phyloP scores from a whole-genome alignment of 2,113 vertebrate genomes.

The Gallinago media region DNA sequence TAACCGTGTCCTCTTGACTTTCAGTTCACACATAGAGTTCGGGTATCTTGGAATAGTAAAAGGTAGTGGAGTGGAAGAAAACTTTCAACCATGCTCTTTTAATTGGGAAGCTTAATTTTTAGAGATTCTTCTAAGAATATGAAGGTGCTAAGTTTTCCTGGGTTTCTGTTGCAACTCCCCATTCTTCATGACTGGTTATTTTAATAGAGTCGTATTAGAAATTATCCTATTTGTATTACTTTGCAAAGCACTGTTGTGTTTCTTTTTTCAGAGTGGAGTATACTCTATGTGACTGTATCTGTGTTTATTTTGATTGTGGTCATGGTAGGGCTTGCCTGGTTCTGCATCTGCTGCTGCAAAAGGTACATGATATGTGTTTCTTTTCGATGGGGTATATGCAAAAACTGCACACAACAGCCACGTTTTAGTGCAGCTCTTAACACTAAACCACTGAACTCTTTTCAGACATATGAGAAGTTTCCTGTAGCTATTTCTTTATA shows the following conservation, averaged over 20 bases:
- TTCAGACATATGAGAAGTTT: not conserved
- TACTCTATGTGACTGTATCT: constrained; percentile 85
- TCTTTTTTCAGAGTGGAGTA: constrained; percentile 86
- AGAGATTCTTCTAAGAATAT: not conserved
- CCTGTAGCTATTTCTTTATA: not conserved
- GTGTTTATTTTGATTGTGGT: constrained; percentile 77
- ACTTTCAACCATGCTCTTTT: not conserved
- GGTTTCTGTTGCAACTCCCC: not conserved
- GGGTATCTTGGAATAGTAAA: not conserved
- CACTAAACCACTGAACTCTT: not conserved
- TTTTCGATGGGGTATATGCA: not conserved
- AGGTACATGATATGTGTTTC: constrained; percentile 75
- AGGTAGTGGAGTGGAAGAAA: not conserved
- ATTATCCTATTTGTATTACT: not conserved
- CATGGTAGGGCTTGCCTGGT: constrained; percentile 80
- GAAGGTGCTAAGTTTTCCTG: not conserved
- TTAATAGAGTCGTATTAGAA: not conserved
- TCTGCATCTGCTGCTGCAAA: constrained; percentile 87
- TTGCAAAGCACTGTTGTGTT: not conserved
- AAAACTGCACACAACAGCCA: not conserved
- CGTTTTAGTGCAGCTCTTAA: not conserved
- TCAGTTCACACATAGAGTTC: not conserved
- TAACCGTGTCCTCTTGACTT: not conserved
- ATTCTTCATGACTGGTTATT: not conserved
- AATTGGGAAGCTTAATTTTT: not conserved